phyloP scores from a whole-genome alignment of 2,113 vertebrate species.

The Gorilla gorilla region DNA sequence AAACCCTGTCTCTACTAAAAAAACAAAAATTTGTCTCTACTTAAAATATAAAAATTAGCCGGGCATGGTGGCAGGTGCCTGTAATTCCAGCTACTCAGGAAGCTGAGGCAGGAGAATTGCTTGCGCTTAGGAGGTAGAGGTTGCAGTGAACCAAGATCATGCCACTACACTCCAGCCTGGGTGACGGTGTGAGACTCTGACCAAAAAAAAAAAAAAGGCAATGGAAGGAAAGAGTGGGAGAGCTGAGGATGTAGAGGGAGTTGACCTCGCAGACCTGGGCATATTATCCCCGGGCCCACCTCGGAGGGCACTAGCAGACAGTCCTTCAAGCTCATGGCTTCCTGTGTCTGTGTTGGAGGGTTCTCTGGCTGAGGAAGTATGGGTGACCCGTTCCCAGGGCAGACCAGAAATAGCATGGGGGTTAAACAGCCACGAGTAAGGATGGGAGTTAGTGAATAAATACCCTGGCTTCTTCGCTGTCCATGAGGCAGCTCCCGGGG shows the following conservation, averaged over 20 bases:
- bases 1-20: too few species aligned
- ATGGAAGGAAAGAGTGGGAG: too few species aligned
- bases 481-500: fast-evolving
- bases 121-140: too few species aligned
- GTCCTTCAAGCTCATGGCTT: fast-evolving
- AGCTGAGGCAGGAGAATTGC: too few species aligned
- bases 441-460: neutral
- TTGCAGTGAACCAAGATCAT: too few species aligned
- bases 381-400: neutral
- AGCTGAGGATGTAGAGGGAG: fast-evolving
- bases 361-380: neutral
- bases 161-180: too few species aligned
- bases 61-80: too few species aligned
- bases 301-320: fast-evolving
- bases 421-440: neutral
- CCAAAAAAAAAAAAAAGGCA: too few species aligned
- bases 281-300: fast-evolving
- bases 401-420: neutral
- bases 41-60: too few species aligned
- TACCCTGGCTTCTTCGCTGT: fast-evolving
- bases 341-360: neutral
- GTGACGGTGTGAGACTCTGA: too few species aligned
- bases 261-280: fast-evolving
- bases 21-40: too few species aligned
- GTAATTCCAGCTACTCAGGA: too few species aligned